These are phyloP conservation scores for Pyrocoelia pectoralis DNA, from an alignment of 2,888 invertebrate species.

Conservation along the genomic window DNA sequence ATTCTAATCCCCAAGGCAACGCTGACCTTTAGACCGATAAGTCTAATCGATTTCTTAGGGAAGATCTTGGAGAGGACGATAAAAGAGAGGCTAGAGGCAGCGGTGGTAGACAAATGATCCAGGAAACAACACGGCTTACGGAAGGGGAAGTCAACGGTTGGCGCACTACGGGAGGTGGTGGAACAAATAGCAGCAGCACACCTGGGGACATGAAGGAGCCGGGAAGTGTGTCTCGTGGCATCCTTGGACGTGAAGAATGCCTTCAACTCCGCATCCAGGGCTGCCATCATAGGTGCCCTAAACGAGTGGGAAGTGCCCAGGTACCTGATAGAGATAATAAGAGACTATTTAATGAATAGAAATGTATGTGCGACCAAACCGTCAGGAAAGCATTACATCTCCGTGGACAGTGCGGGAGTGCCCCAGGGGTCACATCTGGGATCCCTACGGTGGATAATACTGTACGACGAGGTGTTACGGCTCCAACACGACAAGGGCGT, in stretches of 20 bases:
- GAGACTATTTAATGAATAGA: not conserved
- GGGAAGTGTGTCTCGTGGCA: too few relatives aligned
- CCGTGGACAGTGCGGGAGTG: not conserved
- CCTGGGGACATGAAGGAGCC: not conserved
- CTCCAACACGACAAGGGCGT: too few relatives aligned
- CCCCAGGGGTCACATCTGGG: not conserved
- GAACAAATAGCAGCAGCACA: not conserved
- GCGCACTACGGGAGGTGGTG: not conserved
- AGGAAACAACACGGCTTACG: too few relatives aligned
- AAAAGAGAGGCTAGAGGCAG: too few relatives aligned
- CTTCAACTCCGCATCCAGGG: not conserved
- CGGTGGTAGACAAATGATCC: too few relatives aligned
- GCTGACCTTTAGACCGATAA: not conserved
- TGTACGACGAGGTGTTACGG: not conserved
- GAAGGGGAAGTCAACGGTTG: not conserved
- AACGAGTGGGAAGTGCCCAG: not conserved
- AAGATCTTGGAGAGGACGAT: not conserved
- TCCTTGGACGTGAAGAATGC: too few relatives aligned
- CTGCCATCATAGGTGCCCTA: not conserved
- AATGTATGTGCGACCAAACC: not conserved
- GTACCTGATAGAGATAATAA: not conserved
- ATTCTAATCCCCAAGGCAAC: not conserved
- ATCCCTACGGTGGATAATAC: not conserved
- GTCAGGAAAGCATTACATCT: not conserved
- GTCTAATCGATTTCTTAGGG: not conserved